Evolutionary conservation across 2,888 invertebrate genomes (phyloP).

Genomic region (Byasa hedistus): DNA sequence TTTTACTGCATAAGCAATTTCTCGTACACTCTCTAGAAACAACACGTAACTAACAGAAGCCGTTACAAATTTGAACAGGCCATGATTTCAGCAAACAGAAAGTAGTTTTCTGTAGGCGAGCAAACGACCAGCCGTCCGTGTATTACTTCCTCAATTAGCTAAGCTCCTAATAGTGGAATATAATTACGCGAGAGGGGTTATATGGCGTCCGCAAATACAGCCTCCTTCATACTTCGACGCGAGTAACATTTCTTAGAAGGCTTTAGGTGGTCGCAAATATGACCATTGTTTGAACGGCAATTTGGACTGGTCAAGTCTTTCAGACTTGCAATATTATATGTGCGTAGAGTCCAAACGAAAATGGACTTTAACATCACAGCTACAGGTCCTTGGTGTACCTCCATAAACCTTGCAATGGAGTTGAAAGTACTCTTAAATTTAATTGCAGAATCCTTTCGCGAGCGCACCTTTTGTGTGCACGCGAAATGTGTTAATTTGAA

Average conservation of each 20-base stretch:
- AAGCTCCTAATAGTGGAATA: conserved; percentile 42
- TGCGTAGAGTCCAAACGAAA: conserved; percentile 30
- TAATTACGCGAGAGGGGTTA: conserved; percentile 43
- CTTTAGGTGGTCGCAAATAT: conserved; percentile 77
- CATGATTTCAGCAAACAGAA: conserved; percentile 40
- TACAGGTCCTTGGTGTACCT: conserved; percentile 31
- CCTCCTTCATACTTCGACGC: conserved; percentile 38
- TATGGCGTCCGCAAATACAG: conserved; percentile 49
- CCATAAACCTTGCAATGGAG: conserved; percentile 29
- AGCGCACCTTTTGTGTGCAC: conserved; percentile 55
- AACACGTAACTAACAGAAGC: conserved; percentile 22
- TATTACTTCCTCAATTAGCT: conserved; percentile 59
- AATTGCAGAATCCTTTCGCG: conserved; percentile 62
- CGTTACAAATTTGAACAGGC: conserved; percentile 31
- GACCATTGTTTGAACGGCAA: conserved; percentile 67
- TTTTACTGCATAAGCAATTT: conserved; percentile 26
- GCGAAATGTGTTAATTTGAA: conserved; percentile 71
- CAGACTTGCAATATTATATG: conserved; percentile 41
- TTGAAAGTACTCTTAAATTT: conserved; percentile 54
- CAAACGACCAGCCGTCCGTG: conserved; percentile 30
- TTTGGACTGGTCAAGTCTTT: conserved; percentile 58
- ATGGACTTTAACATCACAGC: conserved; percentile 36
- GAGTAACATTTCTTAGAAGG: conserved; percentile 55
- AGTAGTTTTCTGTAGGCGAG: conserved; percentile 38
- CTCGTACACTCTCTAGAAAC: conserved; percentile 12